A percentile compares a stretch with the other conserved stretches of the same genome.
Evolutionary conservation across 1,140 invertebrate species (phyloP).

Genomic region (Drosophila kikkawai): DNA sequence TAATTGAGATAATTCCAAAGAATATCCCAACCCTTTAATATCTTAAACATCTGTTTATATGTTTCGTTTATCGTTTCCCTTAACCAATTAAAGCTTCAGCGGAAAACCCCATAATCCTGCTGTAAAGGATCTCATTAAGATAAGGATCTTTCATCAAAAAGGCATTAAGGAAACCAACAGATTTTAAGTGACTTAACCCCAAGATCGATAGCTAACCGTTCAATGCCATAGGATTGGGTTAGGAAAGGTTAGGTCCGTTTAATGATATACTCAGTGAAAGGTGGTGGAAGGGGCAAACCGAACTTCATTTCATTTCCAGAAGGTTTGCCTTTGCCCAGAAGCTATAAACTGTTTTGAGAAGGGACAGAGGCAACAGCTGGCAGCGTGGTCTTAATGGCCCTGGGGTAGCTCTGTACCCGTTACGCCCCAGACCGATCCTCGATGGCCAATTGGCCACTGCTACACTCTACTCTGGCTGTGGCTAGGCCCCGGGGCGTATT

Average conservation of each 20-base stretch:
- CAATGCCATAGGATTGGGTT: conserved; percentile 28
- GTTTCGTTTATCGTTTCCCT: conserved; percentile 5
- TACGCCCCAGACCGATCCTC: conserved; percentile 28
- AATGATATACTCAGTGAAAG: conserved; percentile 36
- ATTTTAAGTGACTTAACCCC: conserved; percentile 44
- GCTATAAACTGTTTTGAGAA: conserved; percentile 69
- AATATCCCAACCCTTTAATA: conserved; percentile 2
- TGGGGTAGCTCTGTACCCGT: conserved; percentile 28
- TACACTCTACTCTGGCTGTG: neutral
- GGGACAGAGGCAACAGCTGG: conserved; percentile 69
- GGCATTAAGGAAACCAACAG: conserved; percentile 38
- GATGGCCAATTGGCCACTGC: conserved; percentile 12
- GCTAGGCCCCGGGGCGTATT: conserved; percentile 24
- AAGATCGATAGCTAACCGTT: conserved; percentile 50
- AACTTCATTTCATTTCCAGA: conserved; percentile 35
- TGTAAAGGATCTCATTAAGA: conserved; percentile 45
- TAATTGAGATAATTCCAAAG: conserved; percentile 2
- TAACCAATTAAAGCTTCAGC: conserved; percentile 23
- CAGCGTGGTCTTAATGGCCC: conserved; percentile 38
- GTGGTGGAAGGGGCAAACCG: conserved; percentile 6
- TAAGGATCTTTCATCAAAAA: conserved; percentile 49
- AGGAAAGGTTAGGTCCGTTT: conserved; percentile 30
- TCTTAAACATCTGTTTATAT: conserved; percentile 17
- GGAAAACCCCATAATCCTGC: conserved; percentile 28
- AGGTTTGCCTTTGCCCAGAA: conserved; percentile 19